These are phyloP conservation scores for Mormyrus lacerda DNA, from an alignment of 2,113 vertebrate species.

Conservation along the genomic window DNA sequence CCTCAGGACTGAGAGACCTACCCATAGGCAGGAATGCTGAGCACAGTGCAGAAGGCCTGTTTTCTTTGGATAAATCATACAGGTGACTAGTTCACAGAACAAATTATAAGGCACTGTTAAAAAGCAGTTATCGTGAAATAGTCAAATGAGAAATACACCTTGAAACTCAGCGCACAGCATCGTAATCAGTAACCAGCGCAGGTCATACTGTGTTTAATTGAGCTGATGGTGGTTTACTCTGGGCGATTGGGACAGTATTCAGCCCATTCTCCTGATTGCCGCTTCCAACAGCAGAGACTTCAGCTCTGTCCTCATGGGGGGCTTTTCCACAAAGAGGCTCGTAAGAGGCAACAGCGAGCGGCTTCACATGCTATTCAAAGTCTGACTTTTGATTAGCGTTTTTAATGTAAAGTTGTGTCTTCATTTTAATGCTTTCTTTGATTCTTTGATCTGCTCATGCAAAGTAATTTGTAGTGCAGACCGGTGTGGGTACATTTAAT, in stretches of 20 bases:
- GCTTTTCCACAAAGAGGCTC: constrained; percentile 34
- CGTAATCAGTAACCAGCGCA: background rate
- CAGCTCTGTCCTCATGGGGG: constrained; percentile 43
- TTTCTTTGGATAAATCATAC: background rate
- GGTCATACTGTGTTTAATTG: background rate
- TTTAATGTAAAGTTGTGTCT: background rate
- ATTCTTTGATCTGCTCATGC: background rate
- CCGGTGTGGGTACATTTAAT: background rate
- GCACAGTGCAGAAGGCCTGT: background rate
- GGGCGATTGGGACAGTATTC: constrained; percentile 41
- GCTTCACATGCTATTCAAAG: constrained; percentile 37
- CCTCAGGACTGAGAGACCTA: background rate
- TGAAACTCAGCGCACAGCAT: background rate
- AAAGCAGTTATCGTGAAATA: background rate
- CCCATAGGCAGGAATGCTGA: background rate
- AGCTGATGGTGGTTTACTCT: constrained; percentile 37
- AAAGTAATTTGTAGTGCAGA: background rate
- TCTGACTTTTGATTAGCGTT: background rate
- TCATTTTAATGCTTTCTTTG: background rate
- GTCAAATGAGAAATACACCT: background rate
- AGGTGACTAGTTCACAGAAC: background rate
- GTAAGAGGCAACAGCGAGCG: constrained; percentile 33
- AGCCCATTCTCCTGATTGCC: constrained; percentile 36
- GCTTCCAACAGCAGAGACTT: constrained; percentile 49
- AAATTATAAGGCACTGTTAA: background rate